phyloP scores from a whole-genome alignment of 2,113 vertebrate species.

The Scopus umbretta region DNA sequence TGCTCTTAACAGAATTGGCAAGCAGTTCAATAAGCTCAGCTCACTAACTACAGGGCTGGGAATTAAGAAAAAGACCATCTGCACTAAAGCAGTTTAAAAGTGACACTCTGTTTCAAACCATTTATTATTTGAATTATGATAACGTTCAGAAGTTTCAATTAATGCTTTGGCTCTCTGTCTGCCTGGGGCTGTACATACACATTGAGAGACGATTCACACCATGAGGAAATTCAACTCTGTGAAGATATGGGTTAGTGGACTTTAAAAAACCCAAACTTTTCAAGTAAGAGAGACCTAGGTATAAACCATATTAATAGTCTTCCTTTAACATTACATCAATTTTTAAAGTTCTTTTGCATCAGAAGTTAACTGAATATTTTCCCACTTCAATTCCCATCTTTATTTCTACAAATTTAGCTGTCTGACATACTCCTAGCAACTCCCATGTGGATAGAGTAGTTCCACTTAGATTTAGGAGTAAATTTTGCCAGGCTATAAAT shows the following conservation, averaged over 20 bases:
- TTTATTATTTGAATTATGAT: constrained; percentile 27
- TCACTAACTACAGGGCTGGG: neutral
- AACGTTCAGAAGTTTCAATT: neutral
- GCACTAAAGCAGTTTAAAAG: constrained; percentile 33
- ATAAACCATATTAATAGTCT: neutral
- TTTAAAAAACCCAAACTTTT: neutral
- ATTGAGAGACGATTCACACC: neutral
- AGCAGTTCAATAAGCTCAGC: constrained; percentile 7
- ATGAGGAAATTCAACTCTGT: neutral
- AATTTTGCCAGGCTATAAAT: neutral
- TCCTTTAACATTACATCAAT: neutral
- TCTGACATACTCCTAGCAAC: neutral
- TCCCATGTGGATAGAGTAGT: neutral
- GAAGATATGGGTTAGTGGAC: neutral
- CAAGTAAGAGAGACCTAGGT: neutral
- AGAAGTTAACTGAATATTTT: neutral
- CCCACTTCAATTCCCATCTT: neutral
- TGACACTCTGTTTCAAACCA: neutral
- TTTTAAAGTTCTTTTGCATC: neutral
- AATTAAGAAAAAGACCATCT: constrained; percentile 38
- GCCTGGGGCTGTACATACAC: neutral
- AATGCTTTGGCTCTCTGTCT: neutral
- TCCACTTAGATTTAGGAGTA: neutral
- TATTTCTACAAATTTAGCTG: neutral
- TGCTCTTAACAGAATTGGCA: constrained; percentile 53